Percentiles rank a stretch among this genome's conserved stretches.
Evolutionary conservation across 2,113 vertebrate genomes (phyloP).

Genomic region (Rhineura floridana): DNA sequence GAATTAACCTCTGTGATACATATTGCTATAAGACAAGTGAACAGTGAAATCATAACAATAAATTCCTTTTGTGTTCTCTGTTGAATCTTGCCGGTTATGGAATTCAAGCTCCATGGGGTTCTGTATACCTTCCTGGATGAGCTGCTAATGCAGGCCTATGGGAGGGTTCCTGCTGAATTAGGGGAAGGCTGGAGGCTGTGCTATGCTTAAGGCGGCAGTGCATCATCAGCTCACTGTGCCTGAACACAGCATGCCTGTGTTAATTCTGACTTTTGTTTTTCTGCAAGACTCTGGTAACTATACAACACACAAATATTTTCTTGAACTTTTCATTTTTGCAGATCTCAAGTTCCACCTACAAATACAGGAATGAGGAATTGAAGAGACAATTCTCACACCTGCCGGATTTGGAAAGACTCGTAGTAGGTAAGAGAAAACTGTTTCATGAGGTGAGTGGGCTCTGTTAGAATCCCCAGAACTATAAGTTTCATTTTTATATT

Average conservation of each 20-base stretch:
- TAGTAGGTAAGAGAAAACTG: conserved; percentile 82
- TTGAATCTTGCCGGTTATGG: not conserved
- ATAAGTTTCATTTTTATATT: not conserved
- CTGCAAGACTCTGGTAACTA: not conserved
- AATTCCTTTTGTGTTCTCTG: not conserved
- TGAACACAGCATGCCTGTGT: too few species aligned
- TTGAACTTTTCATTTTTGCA: conserved; percentile 69
- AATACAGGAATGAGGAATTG: conserved; percentile 90
- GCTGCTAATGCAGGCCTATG: not conserved
- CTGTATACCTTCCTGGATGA: not conserved
- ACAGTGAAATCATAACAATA: not conserved
- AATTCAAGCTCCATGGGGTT: not conserved
- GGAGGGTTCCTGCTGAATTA: not conserved
- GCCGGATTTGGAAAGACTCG: conserved; percentile 84
- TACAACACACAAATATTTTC: not conserved
- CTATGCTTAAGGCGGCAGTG: not conserved
- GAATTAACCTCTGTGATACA: not conserved
- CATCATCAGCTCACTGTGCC: not conserved
- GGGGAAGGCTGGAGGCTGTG: not conserved
- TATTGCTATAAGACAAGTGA: not conserved
- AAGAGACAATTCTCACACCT: conserved; percentile 89
- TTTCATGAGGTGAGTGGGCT: not conserved
- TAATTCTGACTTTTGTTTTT: not conserved
- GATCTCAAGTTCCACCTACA: conserved; percentile 85
- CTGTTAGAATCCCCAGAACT: not conserved